Evolutionary conservation across 92 coral and sea anemone genomes (phyloP).

Genomic region (Bergia sp.): DNA sequence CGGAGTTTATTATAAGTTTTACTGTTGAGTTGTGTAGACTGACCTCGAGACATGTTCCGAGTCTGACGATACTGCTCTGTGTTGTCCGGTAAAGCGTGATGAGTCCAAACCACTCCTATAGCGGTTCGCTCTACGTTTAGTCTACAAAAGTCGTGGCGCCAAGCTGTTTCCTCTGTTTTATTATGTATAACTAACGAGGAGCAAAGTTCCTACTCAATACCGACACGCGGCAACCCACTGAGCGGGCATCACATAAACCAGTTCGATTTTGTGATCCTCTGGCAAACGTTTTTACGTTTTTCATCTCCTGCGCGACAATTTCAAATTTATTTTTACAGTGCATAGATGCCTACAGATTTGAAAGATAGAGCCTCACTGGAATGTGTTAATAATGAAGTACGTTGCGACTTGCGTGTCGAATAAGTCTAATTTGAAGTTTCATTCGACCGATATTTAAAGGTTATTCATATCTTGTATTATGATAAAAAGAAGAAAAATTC

Average conservation of each 20-base stretch:
- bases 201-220: background rate
- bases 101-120: background rate
- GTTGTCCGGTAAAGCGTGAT: background rate
- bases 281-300: background rate
- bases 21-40: background rate
- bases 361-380: background rate
- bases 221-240: conserved; percentile 22
- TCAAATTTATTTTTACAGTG: background rate
- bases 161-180: conserved; percentile 1
- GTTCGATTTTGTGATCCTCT: background rate
- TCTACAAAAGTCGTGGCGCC: conserved; percentile 11
- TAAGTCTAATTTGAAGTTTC: background rate
- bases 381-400: background rate
- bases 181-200: background rate
- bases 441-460: background rate
- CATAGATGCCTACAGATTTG: background rate
- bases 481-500: background rate
- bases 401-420: background rate
- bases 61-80: background rate
- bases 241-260: background rate
- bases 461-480: no score
- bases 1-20: no score
- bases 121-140: background rate
- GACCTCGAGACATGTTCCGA: background rate
- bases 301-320: background rate